Evolutionary conservation across 2,888 invertebrate genomes (phyloP).

Genomic region (Timema podura): DNA sequence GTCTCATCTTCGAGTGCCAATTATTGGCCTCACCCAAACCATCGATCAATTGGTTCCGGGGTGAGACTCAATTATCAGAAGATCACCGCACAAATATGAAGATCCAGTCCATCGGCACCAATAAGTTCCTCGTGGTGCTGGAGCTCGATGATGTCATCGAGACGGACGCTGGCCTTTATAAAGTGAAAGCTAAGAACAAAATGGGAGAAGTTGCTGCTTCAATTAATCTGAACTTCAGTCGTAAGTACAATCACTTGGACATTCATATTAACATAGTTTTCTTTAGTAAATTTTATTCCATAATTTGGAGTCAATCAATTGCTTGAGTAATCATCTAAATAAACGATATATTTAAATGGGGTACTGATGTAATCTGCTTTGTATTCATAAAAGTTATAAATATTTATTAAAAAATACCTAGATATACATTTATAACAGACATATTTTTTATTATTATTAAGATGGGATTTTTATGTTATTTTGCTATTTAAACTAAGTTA

Average conservation of each 20-base stretch:
- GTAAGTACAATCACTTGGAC: constrained; percentile 61
- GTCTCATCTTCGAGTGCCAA: constrained; percentile 91
- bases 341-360: too few relatives aligned
- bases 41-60: constrained; percentile 87
- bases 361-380: too few relatives aligned
- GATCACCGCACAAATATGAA: constrained; percentile 84
- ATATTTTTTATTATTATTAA: too few relatives aligned
- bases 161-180: constrained; percentile 93
- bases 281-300: too few relatives aligned
- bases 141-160: constrained; percentile 95
- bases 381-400: too few relatives aligned
- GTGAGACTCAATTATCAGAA: constrained; percentile 78
- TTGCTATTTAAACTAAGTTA: too few relatives aligned
- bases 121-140: constrained; percentile 86
- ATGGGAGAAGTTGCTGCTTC: constrained; percentile 97
- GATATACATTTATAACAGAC: too few relatives aligned
- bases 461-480: too few relatives aligned
- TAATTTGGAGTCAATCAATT: too few relatives aligned
- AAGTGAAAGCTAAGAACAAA: constrained; percentile 94
- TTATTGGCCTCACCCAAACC: constrained; percentile 83
- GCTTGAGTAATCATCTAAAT: too few relatives aligned
- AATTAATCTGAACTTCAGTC: constrained; percentile 95
- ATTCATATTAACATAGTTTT: too few relatives aligned
- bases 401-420: too few relatives aligned
- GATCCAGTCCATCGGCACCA: constrained; percentile 78